Percentiles rank a stretch among this genome's conserved stretches.
Conservation (phyloP, 2,888 invertebrate species). For the Ennomos fuscantarius region DNA sequence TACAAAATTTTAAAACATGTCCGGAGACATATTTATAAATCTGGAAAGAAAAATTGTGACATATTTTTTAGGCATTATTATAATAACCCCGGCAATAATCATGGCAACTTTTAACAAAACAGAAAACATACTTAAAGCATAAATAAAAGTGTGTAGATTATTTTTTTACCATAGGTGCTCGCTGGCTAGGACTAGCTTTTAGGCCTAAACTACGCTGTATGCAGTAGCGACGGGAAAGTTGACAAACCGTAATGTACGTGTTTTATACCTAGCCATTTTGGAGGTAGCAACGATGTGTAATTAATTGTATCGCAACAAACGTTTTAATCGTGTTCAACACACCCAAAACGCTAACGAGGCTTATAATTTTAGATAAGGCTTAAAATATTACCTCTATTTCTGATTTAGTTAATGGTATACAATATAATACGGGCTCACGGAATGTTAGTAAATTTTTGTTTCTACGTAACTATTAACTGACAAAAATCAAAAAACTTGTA, state of each 20-base stretch:
- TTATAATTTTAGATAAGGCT: slow-evolving; percentile 37
- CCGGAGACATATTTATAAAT: slow-evolving; percentile 44
- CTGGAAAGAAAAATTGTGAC: slow-evolving; percentile 49
- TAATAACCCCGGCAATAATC: slow-evolving; percentile 1
- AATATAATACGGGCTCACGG: slow-evolving; percentile 26
- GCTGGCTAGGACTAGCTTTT: slow-evolving; percentile 46
- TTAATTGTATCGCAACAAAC: slow-evolving; percentile 42
- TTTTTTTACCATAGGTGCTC: slow-evolving; percentile 18
- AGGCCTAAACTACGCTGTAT: slow-evolving; percentile 49
- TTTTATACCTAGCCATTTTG: slow-evolving; percentile 8
- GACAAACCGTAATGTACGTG: slow-evolving; percentile 24
- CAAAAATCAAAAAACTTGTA: slow-evolving; percentile 28
- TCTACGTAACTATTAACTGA: slow-evolving; percentile 18
- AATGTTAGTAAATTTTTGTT: slow-evolving; percentile 26
- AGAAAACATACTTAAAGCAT: slow-evolving; percentile 21
- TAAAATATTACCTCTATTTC: slow-evolving; percentile 32
- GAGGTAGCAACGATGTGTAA: slow-evolving; percentile 37
- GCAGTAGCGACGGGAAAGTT: slow-evolving; percentile 41
- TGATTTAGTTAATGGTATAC: slow-evolving; percentile 30
- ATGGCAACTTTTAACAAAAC: slow-evolving; percentile 14
- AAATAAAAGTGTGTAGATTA: slow-evolving; percentile 14
- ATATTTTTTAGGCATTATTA: slow-evolving; percentile 33
- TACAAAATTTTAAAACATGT: slow-evolving; percentile 41
- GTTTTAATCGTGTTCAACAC: slow-evolving; percentile 44
- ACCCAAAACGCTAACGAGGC: slow-evolving; percentile 34